Evolutionary conservation across 2,888 invertebrate species (phyloP).

Genomic region (Chymomyza procnemis): DNA sequence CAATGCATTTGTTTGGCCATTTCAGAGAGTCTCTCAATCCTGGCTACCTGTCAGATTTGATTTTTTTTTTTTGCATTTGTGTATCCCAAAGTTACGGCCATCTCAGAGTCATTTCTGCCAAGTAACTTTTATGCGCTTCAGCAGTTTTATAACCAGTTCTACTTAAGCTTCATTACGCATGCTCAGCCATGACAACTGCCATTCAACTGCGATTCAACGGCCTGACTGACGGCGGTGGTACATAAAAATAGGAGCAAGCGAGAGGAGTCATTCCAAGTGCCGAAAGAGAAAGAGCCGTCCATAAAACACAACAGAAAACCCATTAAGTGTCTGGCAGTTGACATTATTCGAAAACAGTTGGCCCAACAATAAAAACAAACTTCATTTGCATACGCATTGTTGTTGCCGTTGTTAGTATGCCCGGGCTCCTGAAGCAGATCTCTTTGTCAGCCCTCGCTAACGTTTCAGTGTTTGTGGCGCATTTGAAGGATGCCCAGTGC

Average conservation of each 20-base stretch:
- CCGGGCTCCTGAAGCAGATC: too few species aligned
- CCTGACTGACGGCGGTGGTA: neutral
- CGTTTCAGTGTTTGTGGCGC: conserved; percentile 11
- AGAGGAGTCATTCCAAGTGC: conserved; percentile 22
- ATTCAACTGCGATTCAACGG: conserved; percentile 19
- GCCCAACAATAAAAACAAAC: conserved; percentile 58
- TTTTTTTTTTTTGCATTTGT: neutral
- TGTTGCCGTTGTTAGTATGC: too few species aligned
- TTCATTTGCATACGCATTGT: conserved; percentile 59
- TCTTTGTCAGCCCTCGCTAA: conserved; percentile 4
- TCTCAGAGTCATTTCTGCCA: neutral
- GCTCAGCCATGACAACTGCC: conserved; percentile 64
- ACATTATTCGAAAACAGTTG: conserved; percentile 65
- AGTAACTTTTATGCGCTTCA: conserved; percentile 23
- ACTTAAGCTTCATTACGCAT: conserved; percentile 70
- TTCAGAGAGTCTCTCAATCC: neutral
- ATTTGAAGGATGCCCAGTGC: conserved; percentile 52
- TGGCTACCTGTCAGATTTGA: conserved; percentile 1
- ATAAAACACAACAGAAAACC: conserved; percentile 55
- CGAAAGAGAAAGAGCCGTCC: conserved; percentile 28
- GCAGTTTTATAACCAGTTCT: conserved; percentile 61
- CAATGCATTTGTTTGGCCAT: neutral
- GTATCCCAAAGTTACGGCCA: neutral
- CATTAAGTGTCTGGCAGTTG: conserved; percentile 68
- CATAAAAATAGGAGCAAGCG: neutral